Evolutionary conservation across 1,140 invertebrate genomes (phyloP).

Genomic region (Aculops lycopersici): DNA sequence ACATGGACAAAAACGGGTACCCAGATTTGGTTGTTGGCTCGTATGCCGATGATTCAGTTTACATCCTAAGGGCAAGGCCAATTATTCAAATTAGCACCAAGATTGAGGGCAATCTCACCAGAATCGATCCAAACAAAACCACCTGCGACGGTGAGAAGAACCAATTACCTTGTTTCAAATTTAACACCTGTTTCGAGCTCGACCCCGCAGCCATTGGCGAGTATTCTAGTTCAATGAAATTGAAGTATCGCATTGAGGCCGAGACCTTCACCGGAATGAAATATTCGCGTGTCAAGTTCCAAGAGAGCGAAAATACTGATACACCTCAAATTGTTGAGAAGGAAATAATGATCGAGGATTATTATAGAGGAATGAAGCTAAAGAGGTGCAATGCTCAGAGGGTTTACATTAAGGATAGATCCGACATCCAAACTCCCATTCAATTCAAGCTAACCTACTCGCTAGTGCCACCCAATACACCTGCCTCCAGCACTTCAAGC

Average conservation of each 20-base stretch:
- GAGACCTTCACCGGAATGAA: constrained; percentile 34
- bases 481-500: too few species aligned
- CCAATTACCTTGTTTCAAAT: constrained; percentile 50
- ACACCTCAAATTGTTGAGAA: constrained; percentile 16
- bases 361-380: background rate
- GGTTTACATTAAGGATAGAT: constrained; percentile 33
- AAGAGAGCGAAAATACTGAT: constrained; percentile 7
- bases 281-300: constrained; percentile 44
- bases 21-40: constrained; percentile 62
- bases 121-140: constrained; percentile 40
- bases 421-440: constrained; percentile 12
- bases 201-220: constrained; percentile 17
- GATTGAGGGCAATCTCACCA: constrained; percentile 24
- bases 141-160: constrained; percentile 31
- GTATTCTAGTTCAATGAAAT: constrained; percentile 15
- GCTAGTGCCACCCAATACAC: constrained; percentile 21
- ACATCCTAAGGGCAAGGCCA: constrained; percentile 27
- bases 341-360: constrained; percentile 11
- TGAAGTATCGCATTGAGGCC: constrained; percentile 45
- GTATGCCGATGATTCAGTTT: constrained; percentile 32
- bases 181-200: constrained; percentile 49
- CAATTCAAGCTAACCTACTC: constrained; percentile 45
- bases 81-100: constrained; percentile 37
- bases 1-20: constrained; percentile 66
- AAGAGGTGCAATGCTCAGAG: constrained; percentile 24